These are phyloP conservation scores for Mionectes macconnelli DNA, from an alignment of 2,113 vertebrate genomes.

Conservation along the genomic window DNA sequence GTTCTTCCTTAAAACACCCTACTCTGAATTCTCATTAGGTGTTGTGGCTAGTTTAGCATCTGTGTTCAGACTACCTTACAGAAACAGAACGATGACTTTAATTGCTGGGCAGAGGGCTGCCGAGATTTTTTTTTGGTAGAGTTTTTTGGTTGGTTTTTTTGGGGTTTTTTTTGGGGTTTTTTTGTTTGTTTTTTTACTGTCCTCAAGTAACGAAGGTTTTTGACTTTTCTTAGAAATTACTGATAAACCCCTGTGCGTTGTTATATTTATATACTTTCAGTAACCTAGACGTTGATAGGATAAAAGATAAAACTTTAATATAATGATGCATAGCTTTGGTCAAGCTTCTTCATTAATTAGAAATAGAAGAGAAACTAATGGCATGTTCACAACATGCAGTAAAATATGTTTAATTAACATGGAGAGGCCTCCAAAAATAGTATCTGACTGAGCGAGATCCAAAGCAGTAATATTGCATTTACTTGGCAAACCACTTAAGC, in stretches of 20 bases:
- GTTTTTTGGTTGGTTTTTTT: no score
- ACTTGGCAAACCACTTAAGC: constrained; percentile 59
- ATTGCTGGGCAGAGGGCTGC: neutral
- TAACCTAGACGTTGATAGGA: neutral
- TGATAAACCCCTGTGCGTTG: neutral
- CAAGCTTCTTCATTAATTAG: constrained; percentile 52
- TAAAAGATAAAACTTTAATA: constrained; percentile 20
- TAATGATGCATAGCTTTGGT: neutral
- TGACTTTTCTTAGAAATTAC: neutral
- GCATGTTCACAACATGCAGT: constrained; percentile 46
- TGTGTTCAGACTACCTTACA: neutral
- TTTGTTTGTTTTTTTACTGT: neutral
- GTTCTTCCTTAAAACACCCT: neutral
- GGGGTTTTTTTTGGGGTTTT: no score
- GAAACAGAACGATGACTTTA: neutral
- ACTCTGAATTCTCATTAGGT: constrained; percentile 6
- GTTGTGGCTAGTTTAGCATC: neutral
- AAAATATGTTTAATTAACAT: constrained; percentile 63
- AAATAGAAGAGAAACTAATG: constrained; percentile 52
- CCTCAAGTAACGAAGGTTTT: neutral
- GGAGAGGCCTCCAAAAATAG: constrained; percentile 65
- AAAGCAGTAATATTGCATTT: constrained; percentile 58
- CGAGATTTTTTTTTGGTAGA: neutral
- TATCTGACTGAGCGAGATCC: constrained; percentile 49
- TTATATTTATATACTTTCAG: neutral